Evolutionary conservation across 2,888 invertebrate genomes (phyloP), one percentile per base, ranked within the genome.

Genomic region (Ceramica pisi): DNA sequence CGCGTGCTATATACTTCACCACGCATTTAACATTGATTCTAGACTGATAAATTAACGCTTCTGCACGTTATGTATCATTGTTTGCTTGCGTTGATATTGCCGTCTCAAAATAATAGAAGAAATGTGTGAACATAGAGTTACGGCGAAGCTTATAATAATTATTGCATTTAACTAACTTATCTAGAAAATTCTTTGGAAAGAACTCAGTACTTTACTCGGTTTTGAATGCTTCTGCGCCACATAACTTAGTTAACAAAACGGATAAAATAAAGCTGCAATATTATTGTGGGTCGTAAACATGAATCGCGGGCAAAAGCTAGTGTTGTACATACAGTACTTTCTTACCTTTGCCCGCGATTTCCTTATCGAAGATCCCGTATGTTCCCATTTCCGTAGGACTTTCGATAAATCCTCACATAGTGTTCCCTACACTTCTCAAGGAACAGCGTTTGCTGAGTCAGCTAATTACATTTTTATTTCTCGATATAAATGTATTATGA

Each of bases 1-100:
- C 88, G 83, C 83, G 83, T 75, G 79, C 83, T 82, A 84, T 81
- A 80, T 78, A 76, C 69, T 84, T 75, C 67, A 80, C 65, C 78
- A 85, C 75, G 75, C 74, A 79, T 64, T 83, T 77, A 69, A 57
- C 46, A 59, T 68, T 67, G 62, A 72, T 66, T 78, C 53, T 67
- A 64, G 66, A 75, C 35, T 71, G 61, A 46, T 46, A 46, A 66
- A 74, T 75, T 74, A 75, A 70, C 53, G 70, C 46, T 55, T 62
- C 38, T 68, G 50, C 59, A 64, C 48, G 48, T 46, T 59, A 23
- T 62, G 38, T 57, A 35, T 44, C 35, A n/a, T 38, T 59, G 50
- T 70, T 35, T 31, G 23, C 16, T 48, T 4, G 41, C 5, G 21
- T 46, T 46, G 7, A 16, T 53, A 63, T 31, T 21, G 31, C 26